Evolutionary conservation across 1,140 invertebrate genomes (phyloP), one percentile per base, ranked within the genome.

Genomic region (Ceratina calcarata): DNA sequence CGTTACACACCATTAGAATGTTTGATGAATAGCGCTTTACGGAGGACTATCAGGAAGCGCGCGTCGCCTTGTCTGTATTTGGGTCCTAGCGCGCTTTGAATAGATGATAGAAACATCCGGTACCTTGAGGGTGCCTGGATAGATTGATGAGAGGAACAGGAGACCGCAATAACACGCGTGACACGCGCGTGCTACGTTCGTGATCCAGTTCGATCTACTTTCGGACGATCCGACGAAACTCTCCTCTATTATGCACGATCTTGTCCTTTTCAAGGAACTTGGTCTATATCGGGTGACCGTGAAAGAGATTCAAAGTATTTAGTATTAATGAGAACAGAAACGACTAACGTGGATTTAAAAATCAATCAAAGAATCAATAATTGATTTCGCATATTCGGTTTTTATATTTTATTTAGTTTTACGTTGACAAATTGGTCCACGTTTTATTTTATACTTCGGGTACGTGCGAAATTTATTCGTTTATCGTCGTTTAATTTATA

Each of bases 1-100:
- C 71, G 73, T 76, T 83, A 86, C 82, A 75, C 71, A 45, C 82
- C 83, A 82, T 88, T 87, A 87, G 86, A 76, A 86, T 87, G 70
- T 87, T 86, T 82, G 86, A 86, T 72, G 86, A 87, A 83, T 83
- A 83, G 83, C 58, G 72, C 72, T 85, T 72, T 68, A 68, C 76
- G 71, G 62, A 64, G 76, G 77, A 82, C 67, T 72, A 81, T 85
- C 80, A 69, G 61, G 70, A 45, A 57, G 55, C 16, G 22, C 57
- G 55, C 69, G 67, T 76, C 76, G 68, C 66, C 65, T 80, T 80
- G 65, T 67, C 78, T 69, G 72, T 62, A 53, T 67, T 76, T 76
- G 24, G 58, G 70, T 61, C 55, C n/a, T 20, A 24, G 45, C 27
- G 16, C 51, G 20, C 3, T n/a, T 66, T 66, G 70, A 74, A 79